phyloP scores from a whole-genome alignment of 2,888 invertebrate genomes.

The Galeruca laticollis region DNA sequence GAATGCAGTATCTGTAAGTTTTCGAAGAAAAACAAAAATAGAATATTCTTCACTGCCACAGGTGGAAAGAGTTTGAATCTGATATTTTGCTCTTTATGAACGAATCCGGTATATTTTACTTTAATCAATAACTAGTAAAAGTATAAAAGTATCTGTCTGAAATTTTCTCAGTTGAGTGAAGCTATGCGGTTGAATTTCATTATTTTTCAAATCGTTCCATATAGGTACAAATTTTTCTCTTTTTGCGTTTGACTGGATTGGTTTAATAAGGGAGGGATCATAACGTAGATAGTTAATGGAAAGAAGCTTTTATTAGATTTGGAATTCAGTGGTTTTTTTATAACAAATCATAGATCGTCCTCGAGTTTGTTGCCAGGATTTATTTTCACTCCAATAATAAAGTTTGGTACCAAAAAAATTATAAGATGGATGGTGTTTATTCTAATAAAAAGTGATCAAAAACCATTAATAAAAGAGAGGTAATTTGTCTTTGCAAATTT shows the following conservation, averaged over 20 bases:
- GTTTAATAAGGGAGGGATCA: background rate
- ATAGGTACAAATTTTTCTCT: constrained; percentile 24
- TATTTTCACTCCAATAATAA: too few species aligned
- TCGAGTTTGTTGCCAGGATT: too few species aligned
- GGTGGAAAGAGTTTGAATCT: background rate
- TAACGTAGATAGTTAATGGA: background rate
- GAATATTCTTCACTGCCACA: background rate
- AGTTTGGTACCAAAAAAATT: too few species aligned
- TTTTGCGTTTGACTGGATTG: background rate
- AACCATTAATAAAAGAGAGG: too few species aligned
- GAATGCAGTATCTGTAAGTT: too few species aligned
- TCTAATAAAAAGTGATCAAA: too few species aligned
- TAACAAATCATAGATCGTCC: too few species aligned
- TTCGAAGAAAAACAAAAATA: too few species aligned
- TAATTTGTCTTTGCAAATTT: too few species aligned
- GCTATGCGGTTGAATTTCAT: constrained; percentile 23
- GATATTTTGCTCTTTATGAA: background rate
- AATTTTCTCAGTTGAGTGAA: constrained; percentile 19
- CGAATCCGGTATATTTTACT: background rate
- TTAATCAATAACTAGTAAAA: constrained; percentile 14
- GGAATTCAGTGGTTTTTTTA: too few species aligned
- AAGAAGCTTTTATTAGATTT: background rate
- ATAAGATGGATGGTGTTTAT: too few species aligned
- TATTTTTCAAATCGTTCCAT: constrained; percentile 18
- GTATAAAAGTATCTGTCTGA: constrained; percentile 16